Conservation (phyloP, 2,797 vertebrate genomes). For the Neostethus bicornis region DNA sequence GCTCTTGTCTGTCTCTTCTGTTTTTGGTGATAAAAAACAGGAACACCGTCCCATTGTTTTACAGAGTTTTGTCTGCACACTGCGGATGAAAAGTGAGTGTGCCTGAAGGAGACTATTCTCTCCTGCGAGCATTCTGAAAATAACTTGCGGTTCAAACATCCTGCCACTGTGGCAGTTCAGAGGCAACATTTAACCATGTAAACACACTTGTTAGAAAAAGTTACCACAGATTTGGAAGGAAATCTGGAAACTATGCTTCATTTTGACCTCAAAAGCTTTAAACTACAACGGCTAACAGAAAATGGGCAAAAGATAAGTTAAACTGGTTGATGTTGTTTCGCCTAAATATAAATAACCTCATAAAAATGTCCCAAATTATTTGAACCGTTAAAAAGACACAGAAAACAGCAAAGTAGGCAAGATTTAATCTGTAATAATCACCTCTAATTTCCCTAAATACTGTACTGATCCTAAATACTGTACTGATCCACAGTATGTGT, state of each 20-base stretch:
- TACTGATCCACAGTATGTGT: constrained; percentile 12
- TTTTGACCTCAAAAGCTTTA: constrained; percentile 28
- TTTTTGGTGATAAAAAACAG: constrained; percentile 53
- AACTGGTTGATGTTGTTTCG: not conserved
- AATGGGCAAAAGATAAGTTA: not conserved
- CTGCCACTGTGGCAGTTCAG: constrained; percentile 66
- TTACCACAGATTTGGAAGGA: constrained; percentile 46
- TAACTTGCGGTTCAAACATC: constrained; percentile 64
- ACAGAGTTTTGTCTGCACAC: constrained; percentile 35
- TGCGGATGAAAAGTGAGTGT: constrained; percentile 50
- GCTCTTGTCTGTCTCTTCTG: constrained; percentile 30
- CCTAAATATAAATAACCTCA: not conserved
- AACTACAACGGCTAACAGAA: constrained; percentile 42
- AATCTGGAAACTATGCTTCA: constrained; percentile 49
- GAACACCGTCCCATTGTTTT: constrained; percentile 66
- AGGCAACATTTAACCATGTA: constrained; percentile 52
- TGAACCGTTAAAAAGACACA: constrained; percentile 1
- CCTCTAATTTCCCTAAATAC: too few species aligned
- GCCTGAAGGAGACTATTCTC: constrained; percentile 40
- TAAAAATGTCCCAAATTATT: not conserved
- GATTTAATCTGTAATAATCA: not conserved
- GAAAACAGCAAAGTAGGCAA: not conserved
- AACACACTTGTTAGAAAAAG: constrained; percentile 54
- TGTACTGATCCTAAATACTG: not conserved
- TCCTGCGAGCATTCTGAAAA: constrained; percentile 59